These are phyloP conservation scores for Abramis brama DNA, from an alignment of 2,113 vertebrate genomes.

Conservation along the genomic window DNA sequence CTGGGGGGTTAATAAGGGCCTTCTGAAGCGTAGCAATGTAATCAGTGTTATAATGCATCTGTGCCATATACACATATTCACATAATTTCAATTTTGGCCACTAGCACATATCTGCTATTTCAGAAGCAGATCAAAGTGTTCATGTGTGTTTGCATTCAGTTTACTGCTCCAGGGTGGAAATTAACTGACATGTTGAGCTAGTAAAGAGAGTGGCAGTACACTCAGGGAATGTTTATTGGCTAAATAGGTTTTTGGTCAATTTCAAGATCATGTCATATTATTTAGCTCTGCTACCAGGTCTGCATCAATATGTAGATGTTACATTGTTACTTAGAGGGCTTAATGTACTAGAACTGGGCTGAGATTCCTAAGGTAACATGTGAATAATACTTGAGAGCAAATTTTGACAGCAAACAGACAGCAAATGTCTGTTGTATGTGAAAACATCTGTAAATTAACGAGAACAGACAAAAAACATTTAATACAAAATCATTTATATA, in stretches of 20 bases:
- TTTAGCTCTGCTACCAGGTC: not conserved
- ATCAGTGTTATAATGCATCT: not conserved
- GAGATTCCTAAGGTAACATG: not conserved
- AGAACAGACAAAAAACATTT: too few relatives aligned
- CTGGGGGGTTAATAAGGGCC: too few relatives aligned
- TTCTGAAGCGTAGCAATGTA: too few relatives aligned
- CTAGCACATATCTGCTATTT: slow-evolving; percentile 9
- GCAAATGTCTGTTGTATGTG: too few relatives aligned
- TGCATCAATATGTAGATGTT: not conserved
- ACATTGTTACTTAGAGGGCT: not conserved
- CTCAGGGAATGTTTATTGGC: not conserved
- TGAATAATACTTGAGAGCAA: too few relatives aligned
- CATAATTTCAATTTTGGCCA: slow-evolving; percentile 29
- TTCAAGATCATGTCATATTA: not conserved
- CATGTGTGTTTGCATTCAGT: not conserved
- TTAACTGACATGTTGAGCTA: not conserved
- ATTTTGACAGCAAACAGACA: too few relatives aligned
- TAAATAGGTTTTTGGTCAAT: slow-evolving; percentile 4
- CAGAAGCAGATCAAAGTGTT: not conserved
- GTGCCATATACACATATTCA: not conserved
- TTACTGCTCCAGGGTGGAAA: not conserved
- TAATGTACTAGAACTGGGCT: not conserved
- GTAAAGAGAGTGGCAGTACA: not conserved
- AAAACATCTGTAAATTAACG: too few relatives aligned
- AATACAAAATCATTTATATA: too few relatives aligned